Base-by-base conservation (phyloP, 2,888 invertebrate species). In the Liopterus haemorrhoidalis region DNA sequence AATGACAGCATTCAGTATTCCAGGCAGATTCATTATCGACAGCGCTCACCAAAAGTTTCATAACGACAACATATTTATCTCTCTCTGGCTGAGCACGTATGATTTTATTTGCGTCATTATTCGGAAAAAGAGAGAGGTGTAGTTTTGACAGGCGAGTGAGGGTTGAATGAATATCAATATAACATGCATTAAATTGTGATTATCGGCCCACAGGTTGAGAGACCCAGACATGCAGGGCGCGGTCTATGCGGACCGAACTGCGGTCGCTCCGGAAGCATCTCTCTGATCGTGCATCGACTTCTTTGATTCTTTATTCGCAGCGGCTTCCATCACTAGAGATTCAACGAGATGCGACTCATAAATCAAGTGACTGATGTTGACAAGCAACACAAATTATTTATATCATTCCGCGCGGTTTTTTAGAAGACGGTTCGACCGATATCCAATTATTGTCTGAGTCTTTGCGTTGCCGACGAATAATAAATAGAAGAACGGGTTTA, bases 301-400 rank as follows among this genome's bases (percentile, higher is more conserved):
- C 63, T 65, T 65, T 65, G 66, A 65, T 65, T 64, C 45, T 64
- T 64, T 64, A 65, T 65, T 61, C 64, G 59, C 66, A 64, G 64
- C 64, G 60, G 22, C 62, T 67, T 68, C 65, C 65, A 68, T 68
- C 67, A 67, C 64, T 66, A 65, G n/a, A n/a, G n/a, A n/a, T n/a
- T n/a, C 45, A 45, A 39, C 32, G 20, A 56, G 58, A 53, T 53
- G 52, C 53, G 61, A 64, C 61, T 59, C 58, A 66, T 68, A 68
- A 68, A 68, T 67, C 68, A 67, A 63, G 53, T 53, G 48, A 45
- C 54, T 49, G 43, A 52, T 56, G 55, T 57, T 61, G 62, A 62
- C 61, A 57, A 56, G 57, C 55, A 50, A 52, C 59, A 53, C 59
- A 63, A 63, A 64, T 62, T 64, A 64, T 64, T 64, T 65, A 64